These are phyloP conservation scores for Diachasmimorpha longicaudata DNA, from an alignment of 1,140 invertebrate genomes.

Conservation along the genomic window DNA sequence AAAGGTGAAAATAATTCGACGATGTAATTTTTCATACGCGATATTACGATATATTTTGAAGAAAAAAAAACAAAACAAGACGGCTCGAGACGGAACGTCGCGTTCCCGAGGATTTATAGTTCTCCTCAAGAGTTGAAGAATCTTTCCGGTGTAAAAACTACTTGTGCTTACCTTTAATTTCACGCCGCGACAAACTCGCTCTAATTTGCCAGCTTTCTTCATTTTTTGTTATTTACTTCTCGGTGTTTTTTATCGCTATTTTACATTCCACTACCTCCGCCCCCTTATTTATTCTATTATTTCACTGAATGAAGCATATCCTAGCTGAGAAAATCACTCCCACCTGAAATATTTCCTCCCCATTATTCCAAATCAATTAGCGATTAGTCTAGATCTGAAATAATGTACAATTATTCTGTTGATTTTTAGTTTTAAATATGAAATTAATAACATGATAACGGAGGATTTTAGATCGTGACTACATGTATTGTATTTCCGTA, in stretches of 20 bases:
- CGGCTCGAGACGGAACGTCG: background rate
- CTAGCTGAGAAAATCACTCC: too few species aligned
- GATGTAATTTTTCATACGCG: background rate
- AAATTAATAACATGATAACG: background rate
- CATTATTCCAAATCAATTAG: background rate
- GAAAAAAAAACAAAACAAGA: too few species aligned
- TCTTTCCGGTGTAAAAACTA: constrained; percentile 17
- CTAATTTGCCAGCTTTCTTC: constrained; percentile 33
- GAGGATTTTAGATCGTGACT: background rate
- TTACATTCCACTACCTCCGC: background rate
- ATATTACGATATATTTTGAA: background rate
- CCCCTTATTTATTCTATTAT: background rate
- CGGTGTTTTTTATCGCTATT: background rate
- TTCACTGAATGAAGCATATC: background rate
- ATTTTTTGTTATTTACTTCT: background rate
- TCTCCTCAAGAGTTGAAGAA: constrained; percentile 13
- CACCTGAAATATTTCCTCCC: background rate
- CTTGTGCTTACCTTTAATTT: constrained; percentile 36
- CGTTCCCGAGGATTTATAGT: constrained; percentile 15
- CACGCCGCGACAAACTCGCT: constrained; percentile 35
- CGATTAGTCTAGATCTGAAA: background rate
- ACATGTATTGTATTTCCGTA: background rate
- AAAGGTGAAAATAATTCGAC: background rate
- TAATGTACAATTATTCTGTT: background rate
- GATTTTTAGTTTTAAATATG: background rate